Base-by-base conservation (phyloP, 2,888 invertebrate genomes). In the Melanchra persicariae region DNA sequence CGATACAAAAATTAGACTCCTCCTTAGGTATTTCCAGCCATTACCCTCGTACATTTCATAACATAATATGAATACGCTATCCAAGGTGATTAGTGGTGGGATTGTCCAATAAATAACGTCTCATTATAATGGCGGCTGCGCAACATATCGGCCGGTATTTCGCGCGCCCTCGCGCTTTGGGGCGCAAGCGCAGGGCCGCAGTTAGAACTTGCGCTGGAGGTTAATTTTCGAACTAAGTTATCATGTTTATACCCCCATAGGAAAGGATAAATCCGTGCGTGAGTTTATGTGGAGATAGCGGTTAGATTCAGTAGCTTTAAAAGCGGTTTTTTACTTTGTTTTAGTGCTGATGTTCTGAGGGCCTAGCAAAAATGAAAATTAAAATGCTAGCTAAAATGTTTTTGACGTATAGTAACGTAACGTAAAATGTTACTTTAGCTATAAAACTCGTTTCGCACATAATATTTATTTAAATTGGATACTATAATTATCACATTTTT, bases 91-190 rank as follows among this genome's bases (percentile, higher is more conserved):
- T 93, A 93, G 92, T 93, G 89, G 87, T 84, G 86, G 90, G 89
- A 89, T 90, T 90, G 93, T 91, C 89, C 91, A 93, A 94, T 95
- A 95, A 95, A 94, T 94, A 94, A 94, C 92, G 90, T 90, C 94
- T 94, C 92, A 94, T 95, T 95, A 95, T 92, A 92, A 93, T 91
- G 88, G 92, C 89, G 87, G 89, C 89, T 87, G 81, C 88, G 57
- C 88, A 84, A 89, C 87, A 88, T 91, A 91, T 92, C 89, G 90
- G 85, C 86, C 88, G 90, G 91, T 92, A 92, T 91, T 93, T 94
- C 93, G 93, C 93, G 93, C 93, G 91, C 88, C 87, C 85, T 86
- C 76, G 77, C 65, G 73, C 70, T 68, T 76, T 77, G 78, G 84
- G 83, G 82, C 81, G 85, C 82, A 65, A 8, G 70, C 22, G 60